Conservation (phyloP, 2,113 vertebrate genomes). For the Machaerirhynchus nigripectus region DNA sequence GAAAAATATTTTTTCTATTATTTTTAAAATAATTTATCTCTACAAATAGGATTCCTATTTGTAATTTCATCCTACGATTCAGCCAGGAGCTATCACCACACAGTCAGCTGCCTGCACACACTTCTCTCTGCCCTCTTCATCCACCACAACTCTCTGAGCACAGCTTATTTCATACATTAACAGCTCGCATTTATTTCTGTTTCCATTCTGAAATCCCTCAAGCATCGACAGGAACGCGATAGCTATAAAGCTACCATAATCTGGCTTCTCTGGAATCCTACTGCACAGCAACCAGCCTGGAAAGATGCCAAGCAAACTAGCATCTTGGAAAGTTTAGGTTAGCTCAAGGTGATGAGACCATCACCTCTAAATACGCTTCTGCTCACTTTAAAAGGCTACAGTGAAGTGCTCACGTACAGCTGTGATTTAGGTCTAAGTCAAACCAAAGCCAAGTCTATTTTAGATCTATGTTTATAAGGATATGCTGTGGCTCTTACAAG, state of each 20-base stretch:
- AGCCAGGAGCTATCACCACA: neutral
- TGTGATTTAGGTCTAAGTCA: neutral
- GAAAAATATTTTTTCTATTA: neutral
- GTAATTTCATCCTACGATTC: neutral
- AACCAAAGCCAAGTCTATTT: neutral
- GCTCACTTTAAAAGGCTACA: neutral
- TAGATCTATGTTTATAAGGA: neutral
- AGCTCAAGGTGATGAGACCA: neutral
- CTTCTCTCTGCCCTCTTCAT: neutral
- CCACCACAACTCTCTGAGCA: neutral
- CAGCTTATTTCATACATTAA: neutral
- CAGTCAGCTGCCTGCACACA: neutral
- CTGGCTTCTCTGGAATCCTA: neutral
- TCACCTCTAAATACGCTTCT: neutral
- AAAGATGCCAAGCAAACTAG: neutral
- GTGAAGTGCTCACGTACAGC: neutral
- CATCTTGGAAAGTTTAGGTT: neutral
- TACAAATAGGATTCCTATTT: neutral
- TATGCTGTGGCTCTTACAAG: neutral
- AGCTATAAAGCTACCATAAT: neutral
- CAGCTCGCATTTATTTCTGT: neutral
- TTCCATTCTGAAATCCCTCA: constrained; percentile 17
- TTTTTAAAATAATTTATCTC: neutral
- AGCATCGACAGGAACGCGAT: neutral
- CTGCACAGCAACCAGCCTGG: neutral